Percentiles rank a stretch among this genome's conserved stretches.
phyloP scores from a whole-genome alignment of 2,797 vertebrate species.

The Heterohyrax brucei region DNA sequence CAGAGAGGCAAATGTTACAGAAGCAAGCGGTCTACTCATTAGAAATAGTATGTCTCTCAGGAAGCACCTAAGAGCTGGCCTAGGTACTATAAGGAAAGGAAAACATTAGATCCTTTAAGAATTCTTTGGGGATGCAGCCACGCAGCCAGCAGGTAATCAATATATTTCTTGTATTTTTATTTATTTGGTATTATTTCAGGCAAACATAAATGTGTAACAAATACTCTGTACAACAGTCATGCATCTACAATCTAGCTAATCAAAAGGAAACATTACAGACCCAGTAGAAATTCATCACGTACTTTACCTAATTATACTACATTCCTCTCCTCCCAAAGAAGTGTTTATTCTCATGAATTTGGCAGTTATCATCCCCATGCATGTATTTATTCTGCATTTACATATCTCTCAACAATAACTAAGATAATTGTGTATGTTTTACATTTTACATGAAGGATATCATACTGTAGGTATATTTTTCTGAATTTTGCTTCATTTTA shows the following conservation, averaged over 20 bases:
- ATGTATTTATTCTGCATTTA: not conserved
- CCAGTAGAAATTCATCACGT: not conserved
- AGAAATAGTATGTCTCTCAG: not conserved
- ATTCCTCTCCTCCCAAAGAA: not conserved
- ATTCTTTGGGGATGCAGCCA: not conserved
- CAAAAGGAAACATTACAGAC: not conserved
- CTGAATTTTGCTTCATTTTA: not conserved
- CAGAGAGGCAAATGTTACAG: not conserved
- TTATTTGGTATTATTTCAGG: slow-evolving; percentile 61
- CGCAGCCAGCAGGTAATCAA: no score
- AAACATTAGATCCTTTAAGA: not conserved
- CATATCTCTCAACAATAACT: not conserved
- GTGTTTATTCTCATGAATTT: not conserved
- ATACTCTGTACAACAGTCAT: not conserved
- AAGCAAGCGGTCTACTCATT: not conserved
- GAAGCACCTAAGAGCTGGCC: not conserved
- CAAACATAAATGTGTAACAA: slow-evolving; percentile 16
- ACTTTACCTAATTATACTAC: not conserved
- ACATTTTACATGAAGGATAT: not conserved
- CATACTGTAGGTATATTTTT: not conserved
- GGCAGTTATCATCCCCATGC: not conserved
- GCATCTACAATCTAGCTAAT: not conserved
- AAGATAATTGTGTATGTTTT: not conserved
- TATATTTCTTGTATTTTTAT: not conserved
- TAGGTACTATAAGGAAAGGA: not conserved